Percentiles rank a stretch among this genome's conserved stretches.
Conservation (phyloP, 2,113 vertebrate genomes). For the Falcunculus frontatus region DNA sequence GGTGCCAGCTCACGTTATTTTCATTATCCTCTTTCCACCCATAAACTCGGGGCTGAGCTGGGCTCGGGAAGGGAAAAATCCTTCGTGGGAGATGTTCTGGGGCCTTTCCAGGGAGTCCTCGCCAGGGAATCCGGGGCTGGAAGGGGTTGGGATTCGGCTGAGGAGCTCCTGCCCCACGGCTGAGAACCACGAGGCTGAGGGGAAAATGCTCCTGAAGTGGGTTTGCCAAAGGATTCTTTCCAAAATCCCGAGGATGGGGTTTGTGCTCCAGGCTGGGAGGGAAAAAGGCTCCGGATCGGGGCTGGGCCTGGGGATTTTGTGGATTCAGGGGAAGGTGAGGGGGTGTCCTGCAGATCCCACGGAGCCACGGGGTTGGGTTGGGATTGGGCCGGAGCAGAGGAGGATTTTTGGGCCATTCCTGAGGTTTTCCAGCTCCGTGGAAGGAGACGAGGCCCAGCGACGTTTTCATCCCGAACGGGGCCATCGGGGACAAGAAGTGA, state of each 20-base stretch:
- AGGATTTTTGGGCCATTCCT: background rate
- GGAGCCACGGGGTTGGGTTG: too few relatives aligned
- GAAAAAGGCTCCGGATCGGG: background rate
- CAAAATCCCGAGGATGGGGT: background rate
- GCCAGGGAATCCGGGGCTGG: background rate
- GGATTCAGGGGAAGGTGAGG: background rate
- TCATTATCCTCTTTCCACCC: background rate
- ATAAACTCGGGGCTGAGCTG: background rate
- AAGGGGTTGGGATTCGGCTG: background rate
- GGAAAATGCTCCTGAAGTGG: background rate
- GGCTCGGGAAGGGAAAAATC: background rate
- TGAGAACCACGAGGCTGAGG: background rate
- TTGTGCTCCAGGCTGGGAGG: background rate
- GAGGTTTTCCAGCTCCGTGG: background rate
- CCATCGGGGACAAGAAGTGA: rapidly evolving
- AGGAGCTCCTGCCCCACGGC: background rate
- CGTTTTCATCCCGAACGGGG: background rate
- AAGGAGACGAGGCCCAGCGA: background rate
- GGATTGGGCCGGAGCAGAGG: rapidly evolving
- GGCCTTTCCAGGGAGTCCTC: background rate
- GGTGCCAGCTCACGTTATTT: constrained; percentile 38
- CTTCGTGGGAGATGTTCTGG: background rate
- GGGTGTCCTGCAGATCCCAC: background rate
- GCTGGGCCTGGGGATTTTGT: background rate
- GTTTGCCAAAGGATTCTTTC: background rate